Conservation (phyloP, 2,113 vertebrate genomes). For the Chaetodon auriga region DNA sequence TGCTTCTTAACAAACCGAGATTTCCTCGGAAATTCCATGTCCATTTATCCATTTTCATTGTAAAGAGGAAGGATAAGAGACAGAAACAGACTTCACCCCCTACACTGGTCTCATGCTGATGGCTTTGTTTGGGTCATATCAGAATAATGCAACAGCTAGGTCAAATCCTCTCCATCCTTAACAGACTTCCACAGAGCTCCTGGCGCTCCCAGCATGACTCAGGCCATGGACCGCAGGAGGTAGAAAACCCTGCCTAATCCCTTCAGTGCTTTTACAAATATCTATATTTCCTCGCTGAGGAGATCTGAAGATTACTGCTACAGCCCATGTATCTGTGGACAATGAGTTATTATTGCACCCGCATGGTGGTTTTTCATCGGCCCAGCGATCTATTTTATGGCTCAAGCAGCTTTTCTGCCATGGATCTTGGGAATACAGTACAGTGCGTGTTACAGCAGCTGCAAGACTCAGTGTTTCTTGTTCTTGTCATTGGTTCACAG, state of each 20-base stretch:
- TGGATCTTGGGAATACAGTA: constrained; percentile 43
- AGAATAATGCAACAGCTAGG: constrained; percentile 72
- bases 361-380: constrained; percentile 62
- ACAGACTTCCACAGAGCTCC: constrained; percentile 67
- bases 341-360: constrained; percentile 72
- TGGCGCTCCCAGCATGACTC: constrained; percentile 78
- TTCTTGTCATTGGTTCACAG: constrained; percentile 11
- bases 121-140: constrained; percentile 79
- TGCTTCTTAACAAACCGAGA: not conserved
- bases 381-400: constrained; percentile 63
- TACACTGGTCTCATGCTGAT: constrained; percentile 61
- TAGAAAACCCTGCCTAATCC: constrained; percentile 83
- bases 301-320: constrained; percentile 66
- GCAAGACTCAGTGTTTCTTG: not conserved
- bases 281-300: constrained; percentile 75
- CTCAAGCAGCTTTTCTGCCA: constrained; percentile 44
- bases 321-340: constrained; percentile 62
- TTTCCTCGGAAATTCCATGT: not conserved
- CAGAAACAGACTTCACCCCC: constrained; percentile 41
- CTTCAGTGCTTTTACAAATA: constrained; percentile 79
- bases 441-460: not conserved
- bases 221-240: constrained; percentile 74
- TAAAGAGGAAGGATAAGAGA: constrained; percentile 20
- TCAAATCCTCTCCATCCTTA: constrained; percentile 73
- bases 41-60: constrained; percentile 8